Evolutionary conservation across 2,888 invertebrate genomes (phyloP), one percentile per base, ranked within the genome.

Genomic region (Myopa testacea): DNA sequence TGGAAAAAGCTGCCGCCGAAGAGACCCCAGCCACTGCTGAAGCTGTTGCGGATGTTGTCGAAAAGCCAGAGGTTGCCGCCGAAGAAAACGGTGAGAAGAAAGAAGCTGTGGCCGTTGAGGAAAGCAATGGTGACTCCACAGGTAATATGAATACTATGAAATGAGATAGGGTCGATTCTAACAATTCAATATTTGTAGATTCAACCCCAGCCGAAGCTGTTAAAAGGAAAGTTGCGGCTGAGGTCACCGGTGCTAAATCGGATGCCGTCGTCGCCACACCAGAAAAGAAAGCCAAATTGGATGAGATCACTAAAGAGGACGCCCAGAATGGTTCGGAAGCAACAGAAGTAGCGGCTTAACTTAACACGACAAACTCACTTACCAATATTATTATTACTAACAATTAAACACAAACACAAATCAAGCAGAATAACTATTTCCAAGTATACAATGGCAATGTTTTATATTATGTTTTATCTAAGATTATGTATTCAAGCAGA

Each of bases 201-300:
- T 82, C 81, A 81, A 87, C 88, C 79, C 87, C 89, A 80, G 85
- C 87, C 82, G 89, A 89, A 82, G 86, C 89, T 55, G 89, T 89
- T 8, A 89, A 89, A 84, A 88, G 89, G 85, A 89, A 89, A 89
- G 88, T 88, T 58, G 85, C 84, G 69, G 82, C 73, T 58, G 87
- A 86, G 76, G 72, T 82, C 70, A 75, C 82, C 72, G 83, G 85
- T 76, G 83, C 82, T 79, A 88, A 88, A 84, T 84, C 85, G 79
- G 88, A 88, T 78, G 89, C 87, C 80, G 86, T 86, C 76, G 86
- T 85, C 79, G 88, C 88, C 81, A 88, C 89, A 84, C 87, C 89
- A 82, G 89, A 89, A 84, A 89, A 89, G 85, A 89, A 89, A 85
- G 88, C 89, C 82, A 89, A 89, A 86, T 85, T 89, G 83, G 89